Evolutionary conservation across 2,888 invertebrate species (phyloP), one percentile per base, ranked within the genome.

Genomic region (Eupelmus urozonus): DNA sequence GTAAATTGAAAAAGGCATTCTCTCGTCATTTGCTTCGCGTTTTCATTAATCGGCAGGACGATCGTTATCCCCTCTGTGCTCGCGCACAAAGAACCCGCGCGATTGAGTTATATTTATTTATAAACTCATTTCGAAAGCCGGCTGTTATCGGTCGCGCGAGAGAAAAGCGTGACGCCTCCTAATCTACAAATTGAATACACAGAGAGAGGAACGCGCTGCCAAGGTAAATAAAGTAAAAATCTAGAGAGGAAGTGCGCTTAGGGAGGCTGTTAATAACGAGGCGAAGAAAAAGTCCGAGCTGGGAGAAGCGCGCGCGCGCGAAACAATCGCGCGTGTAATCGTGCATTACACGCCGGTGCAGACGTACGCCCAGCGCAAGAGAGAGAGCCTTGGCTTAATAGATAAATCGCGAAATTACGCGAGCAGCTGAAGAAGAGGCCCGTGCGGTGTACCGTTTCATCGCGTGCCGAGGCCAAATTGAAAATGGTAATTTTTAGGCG

Each of bases 1-100:
- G 18, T 34, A 63, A 72, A 72, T 72, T 63, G 72, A 72, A 72
- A 72, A 63, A 72, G 71, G 49, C 49, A 20, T 34, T 27, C 25
- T 57, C 57, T 23, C 25, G 16, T 27, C 59, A n/a, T 13, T 27
- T 23, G 57, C 27, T 23, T 53, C 34, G 34, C 34, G 34, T 34
- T 34, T 3, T 9, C 34, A 34, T 34, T 34, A 9, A 34, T 34
- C 5, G 9, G 5, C 5, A 34, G 3, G 34, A 34, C 34, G 34
- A 55, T 55, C 20, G 11, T 55, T 25, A 23, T 55, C 25, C n/a
- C 20, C 20, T 9, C 18, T 18, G 20, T 51, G 51, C 51, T 7
- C 9, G 20, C 18, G 40, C 40, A 45, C 13, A 16, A 7, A 53
- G 20, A 20, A 20, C 9, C 42, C 16, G n/a, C 45, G 16, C 25